phyloP scores from a whole-genome alignment of 2,888 invertebrate genomes.

The Aleiodes testaceus region DNA sequence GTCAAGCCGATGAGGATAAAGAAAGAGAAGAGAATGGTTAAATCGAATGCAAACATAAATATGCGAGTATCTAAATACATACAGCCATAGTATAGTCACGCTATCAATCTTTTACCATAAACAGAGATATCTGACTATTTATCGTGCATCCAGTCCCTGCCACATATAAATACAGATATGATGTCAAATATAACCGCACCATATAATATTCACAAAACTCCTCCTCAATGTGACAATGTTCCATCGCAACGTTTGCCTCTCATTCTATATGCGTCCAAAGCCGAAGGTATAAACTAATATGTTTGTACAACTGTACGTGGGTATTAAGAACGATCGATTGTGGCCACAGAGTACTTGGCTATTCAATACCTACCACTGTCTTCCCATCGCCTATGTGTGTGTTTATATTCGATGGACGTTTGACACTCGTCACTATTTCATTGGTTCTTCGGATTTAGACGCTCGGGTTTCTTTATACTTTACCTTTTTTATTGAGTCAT shows the following conservation, averaged over 20 bases:
- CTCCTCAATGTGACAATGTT: not conserved
- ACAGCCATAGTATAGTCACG: conserved; percentile 39
- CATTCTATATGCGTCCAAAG: conserved; percentile 39
- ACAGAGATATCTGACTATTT: conserved; percentile 55
- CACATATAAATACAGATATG: conserved; percentile 55
- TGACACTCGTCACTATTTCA: conserved; percentile 25
- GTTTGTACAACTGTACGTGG: conserved; percentile 61
- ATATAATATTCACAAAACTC: conserved; percentile 31
- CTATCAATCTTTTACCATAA: conserved; percentile 62
- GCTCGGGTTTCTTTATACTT: conserved; percentile 41
- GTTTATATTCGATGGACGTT: conserved; percentile 35
- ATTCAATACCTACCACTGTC: conserved; percentile 45
- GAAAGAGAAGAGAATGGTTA: conserved; percentile 1
- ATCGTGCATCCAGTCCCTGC: conserved; percentile 46
- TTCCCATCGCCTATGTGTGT: conserved; percentile 2
- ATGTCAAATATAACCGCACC: conserved; percentile 50
- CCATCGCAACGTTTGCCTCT: conserved; percentile 5
- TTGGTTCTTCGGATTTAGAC: conserved; percentile 15
- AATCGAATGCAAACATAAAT: conserved; percentile 17
- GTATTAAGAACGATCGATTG: conserved; percentile 46
- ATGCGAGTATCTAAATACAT: not conserved
- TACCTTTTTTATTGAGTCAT: conserved; percentile 4
- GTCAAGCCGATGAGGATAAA: not conserved
- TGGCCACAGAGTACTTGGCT: conserved; percentile 32
- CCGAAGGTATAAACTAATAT: conserved; percentile 57